These are phyloP conservation scores for Chalcis sispes DNA, from an alignment of 2,888 invertebrate species.

Conservation along the genomic window DNA sequence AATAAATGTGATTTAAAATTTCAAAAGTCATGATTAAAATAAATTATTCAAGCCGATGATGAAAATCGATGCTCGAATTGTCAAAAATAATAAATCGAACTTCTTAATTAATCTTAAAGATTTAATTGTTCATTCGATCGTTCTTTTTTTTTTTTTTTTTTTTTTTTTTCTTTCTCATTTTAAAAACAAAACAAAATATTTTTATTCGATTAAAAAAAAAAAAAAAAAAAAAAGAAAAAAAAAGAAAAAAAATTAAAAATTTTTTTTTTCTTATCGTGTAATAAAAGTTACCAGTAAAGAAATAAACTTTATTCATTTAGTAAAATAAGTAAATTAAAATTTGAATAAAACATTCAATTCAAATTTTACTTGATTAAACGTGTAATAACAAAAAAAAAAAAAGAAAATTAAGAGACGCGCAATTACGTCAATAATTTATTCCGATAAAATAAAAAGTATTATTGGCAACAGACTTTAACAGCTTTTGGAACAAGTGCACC, in stretches of 20 bases:
- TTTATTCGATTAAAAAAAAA: background rate
- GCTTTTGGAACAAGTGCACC: conserved; percentile 48
- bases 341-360: conserved; percentile 29
- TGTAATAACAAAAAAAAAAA: background rate
- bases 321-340: background rate
- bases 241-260: background rate
- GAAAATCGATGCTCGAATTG: conserved; percentile 18
- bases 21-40: conserved; percentile 1
- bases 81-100: conserved; percentile 11
- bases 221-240: conserved; percentile 2
- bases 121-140: conserved; percentile 28
- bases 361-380: conserved; percentile 28
- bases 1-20: conserved; percentile 28
- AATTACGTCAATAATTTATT: background rate
- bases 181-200: conserved; percentile 32
- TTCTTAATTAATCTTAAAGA: conserved; percentile 15
- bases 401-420: background rate
- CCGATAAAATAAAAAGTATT: conserved; percentile 12
- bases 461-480: conserved; percentile 32
- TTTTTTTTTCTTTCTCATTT: background rate
- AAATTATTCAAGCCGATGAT: background rate
- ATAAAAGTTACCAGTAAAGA: no score
- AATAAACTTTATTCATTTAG: no score
- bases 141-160: no score
- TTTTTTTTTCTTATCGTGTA: no score